phyloP scores from a whole-genome alignment of 2,113 vertebrate species.

The Anoura caudifer region DNA sequence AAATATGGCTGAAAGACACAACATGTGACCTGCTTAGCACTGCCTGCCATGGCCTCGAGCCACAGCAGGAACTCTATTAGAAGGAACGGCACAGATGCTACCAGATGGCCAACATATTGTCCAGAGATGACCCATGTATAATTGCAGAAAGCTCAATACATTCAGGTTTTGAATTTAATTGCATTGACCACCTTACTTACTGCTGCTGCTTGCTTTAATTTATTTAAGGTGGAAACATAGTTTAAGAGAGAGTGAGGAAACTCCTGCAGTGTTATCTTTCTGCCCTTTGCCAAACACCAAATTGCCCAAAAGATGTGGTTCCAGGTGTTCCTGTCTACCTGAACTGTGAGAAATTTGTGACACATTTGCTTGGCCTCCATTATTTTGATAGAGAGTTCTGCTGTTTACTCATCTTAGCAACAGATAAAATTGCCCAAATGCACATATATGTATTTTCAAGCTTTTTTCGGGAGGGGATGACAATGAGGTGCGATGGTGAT shows the following conservation, averaged over 20 bases:
- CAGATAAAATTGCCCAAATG: neutral
- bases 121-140: slow-evolving; percentile 94
- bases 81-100: slow-evolving; percentile 93
- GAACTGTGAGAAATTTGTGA: neutral
- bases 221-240: slow-evolving; percentile 88
- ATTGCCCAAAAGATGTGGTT: neutral
- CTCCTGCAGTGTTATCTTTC: neutral
- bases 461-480: neutral
- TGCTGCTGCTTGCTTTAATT: slow-evolving; percentile 81
- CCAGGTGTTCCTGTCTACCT: slow-evolving; percentile 35
- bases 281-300: slow-evolving; percentile 3
- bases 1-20: slow-evolving; percentile 99
- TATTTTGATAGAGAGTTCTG: neutral
- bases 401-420: slow-evolving; percentile 8
- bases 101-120: slow-evolving; percentile 99
- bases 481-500: no score
- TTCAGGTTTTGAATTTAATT: slow-evolving; percentile 93
- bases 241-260: slow-evolving; percentile 16
- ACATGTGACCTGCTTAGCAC: slow-evolving; percentile 96
- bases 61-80: slow-evolving; percentile 91
- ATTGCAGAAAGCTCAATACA: slow-evolving; percentile 94
- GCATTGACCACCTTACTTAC: slow-evolving; percentile 89
- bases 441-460: neutral
- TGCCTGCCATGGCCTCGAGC: slow-evolving; percentile 87
- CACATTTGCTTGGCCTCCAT: neutral